phyloP scores from a whole-genome alignment of 1,140 invertebrate species.

The Oreohelix idahoensis region DNA sequence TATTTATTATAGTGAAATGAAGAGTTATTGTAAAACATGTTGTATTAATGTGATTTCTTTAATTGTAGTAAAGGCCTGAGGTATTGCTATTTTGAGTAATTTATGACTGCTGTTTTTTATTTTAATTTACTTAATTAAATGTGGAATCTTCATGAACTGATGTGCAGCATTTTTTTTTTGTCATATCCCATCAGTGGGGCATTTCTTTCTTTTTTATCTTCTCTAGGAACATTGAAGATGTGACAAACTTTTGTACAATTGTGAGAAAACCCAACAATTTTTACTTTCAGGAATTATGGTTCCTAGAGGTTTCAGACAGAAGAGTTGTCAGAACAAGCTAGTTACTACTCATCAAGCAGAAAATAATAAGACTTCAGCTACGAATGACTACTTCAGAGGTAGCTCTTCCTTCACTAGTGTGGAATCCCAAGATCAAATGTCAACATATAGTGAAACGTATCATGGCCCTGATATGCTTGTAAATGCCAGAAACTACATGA shows the following conservation, averaged over 20 bases:
- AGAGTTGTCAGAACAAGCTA: slow-evolving; percentile 4
- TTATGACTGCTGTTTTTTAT: too few relatives aligned
- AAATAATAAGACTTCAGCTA: background rate
- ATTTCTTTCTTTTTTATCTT: background rate
- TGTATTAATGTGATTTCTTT: too few relatives aligned
- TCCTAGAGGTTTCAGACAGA: background rate
- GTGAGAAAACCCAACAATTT: slow-evolving; percentile 14
- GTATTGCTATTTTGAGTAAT: too few relatives aligned
- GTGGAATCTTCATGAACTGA: too few relatives aligned
- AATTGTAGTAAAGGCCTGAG: too few relatives aligned
- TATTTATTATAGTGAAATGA: too few relatives aligned
- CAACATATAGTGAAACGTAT: background rate
- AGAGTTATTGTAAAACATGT: too few relatives aligned
- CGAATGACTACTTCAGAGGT: background rate
- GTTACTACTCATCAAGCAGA: background rate
- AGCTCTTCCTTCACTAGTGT: background rate
- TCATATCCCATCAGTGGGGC: background rate
- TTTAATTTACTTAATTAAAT: too few relatives aligned
- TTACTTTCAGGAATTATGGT: slow-evolving; percentile 22
- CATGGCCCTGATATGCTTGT: background rate
- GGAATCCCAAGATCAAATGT: background rate
- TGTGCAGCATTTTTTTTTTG: too few relatives aligned
- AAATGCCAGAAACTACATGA: background rate
- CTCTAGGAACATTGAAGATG: background rate
- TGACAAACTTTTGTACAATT: background rate